Evolutionary conservation across 1,140 invertebrate species (phyloP), one percentile per base, ranked within the genome.

Genomic region (Amyelois transitella): DNA sequence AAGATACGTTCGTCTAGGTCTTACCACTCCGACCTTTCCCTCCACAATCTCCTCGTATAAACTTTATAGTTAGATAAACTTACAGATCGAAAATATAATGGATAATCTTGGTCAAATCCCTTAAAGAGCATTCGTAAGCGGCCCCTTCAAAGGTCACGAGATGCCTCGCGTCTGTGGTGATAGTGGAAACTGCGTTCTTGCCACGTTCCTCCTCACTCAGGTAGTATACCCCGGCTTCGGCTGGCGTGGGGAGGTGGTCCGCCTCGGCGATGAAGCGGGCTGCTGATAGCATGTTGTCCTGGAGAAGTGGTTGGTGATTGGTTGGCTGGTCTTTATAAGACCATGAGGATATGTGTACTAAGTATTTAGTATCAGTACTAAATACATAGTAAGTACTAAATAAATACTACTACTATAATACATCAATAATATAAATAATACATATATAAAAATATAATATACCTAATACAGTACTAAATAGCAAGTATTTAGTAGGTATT

Each of bases 51-150:
- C n/a, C n/a, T n/a, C n/a, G n/a, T n/a, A n/a, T n/a, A n/a, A n/a
- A 12, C 12, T 6, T 28, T 28, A 28, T 5, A 12, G 17, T 52
- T 32, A n/a, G 7, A 4, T 50, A 63, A 22, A 63, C 81, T 75
- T 25, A 87, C 84, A 87, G 58, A 58, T 85, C 81, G 62, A 66
- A 85, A 48, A 87, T 83, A 53, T 85, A 87, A 76, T 87, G 81
- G 14, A 81, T 75, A 14, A 85, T 85, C 43, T 69, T 72, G 0
- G 64, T 77, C 0, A 86, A 61, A 53, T 86, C 80, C 10, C 60
- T 18, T 22, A 86, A 25, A 0, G 69, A 77, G 45, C 83, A 86
- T 21, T 86, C 72, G 21, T 68, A 86, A 0, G 58, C 65, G 0
- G 65, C 58, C 0, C 55, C 66, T n/a, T 76, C 66, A 44, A 82